Evolutionary conservation across 2,888 invertebrate species (phyloP).

Genomic region (Cephalotes varians): DNA sequence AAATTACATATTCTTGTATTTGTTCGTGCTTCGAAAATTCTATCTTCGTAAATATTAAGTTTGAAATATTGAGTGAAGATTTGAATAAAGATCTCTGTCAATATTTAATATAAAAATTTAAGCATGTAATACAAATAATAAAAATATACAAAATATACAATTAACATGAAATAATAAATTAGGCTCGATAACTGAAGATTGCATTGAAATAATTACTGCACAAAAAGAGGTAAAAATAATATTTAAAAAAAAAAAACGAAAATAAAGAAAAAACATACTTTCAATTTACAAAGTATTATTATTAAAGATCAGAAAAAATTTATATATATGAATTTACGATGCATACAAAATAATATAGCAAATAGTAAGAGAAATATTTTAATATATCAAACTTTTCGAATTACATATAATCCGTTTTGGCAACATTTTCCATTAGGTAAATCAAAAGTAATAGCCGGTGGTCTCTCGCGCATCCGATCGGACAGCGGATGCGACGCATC

Average conservation of each 20-base stretch:
- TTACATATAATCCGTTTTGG: conserved; percentile 10
- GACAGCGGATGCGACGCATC: conserved; percentile 34
- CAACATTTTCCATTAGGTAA: conserved; percentile 45
- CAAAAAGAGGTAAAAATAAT: neutral
- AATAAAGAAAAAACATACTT: neutral
- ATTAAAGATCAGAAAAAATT: neutral
- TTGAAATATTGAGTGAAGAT: neutral
- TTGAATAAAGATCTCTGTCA: neutral
- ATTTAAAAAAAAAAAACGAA: neutral
- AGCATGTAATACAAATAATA: neutral
- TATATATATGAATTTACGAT: neutral
- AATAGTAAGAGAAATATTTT: conserved; percentile 9
- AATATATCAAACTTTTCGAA: neutral
- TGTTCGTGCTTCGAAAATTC: neutral
- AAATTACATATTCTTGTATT: neutral
- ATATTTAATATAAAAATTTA: neutral
- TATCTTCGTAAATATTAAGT: neutral
- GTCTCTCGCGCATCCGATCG: conserved; percentile 24
- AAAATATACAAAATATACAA: neutral
- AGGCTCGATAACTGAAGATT: neutral
- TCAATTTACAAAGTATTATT: neutral
- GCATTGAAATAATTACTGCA: neutral
- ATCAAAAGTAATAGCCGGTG: conserved; percentile 32
- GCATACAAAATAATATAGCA: neutral
- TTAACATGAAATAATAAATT: neutral